Percentiles rank a stretch among this genome's conserved stretches.
phyloP scores from a whole-genome alignment of 2,888 invertebrate species.

The Bellardia bayeri region DNA sequence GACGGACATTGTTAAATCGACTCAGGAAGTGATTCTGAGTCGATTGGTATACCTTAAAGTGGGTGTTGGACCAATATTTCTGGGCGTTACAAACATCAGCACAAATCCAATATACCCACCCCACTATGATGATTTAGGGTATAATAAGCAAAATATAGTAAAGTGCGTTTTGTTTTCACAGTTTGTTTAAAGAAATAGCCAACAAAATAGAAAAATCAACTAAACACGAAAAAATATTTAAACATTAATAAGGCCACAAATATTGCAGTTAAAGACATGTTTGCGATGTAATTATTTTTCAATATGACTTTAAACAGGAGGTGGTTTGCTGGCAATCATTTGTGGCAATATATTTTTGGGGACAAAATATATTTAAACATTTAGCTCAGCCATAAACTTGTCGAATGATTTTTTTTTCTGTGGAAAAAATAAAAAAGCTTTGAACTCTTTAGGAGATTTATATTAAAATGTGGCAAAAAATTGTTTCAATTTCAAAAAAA shows the following conservation, averaged over 20 bases:
- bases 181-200: background rate
- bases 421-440: conserved; percentile 25
- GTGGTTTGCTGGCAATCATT: background rate
- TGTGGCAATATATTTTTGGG: background rate
- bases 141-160: conserved; percentile 3
- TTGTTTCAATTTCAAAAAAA: background rate
- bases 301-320: conserved; percentile 16
- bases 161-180: conserved; percentile 53
- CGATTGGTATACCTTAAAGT: too few relatives aligned
- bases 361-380: conserved; percentile 27
- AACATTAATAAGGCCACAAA: conserved; percentile 31
- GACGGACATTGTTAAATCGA: too few relatives aligned
- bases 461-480: background rate
- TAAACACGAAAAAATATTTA: conserved; percentile 35
- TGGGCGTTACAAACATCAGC: too few relatives aligned
- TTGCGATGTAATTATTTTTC: conserved; percentile 57
- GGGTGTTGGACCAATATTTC: too few relatives aligned
- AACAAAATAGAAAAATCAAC: conserved; percentile 1
- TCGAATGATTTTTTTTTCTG: background rate
- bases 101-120: too few relatives aligned
- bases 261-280: conserved; percentile 16
- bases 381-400: conserved; percentile 44
- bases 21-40: too few relatives aligned
- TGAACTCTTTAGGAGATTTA: conserved; percentile 47
- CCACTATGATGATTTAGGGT: too few relatives aligned